Percentiles rank a stretch among this genome's conserved stretches.
phyloP scores from a whole-genome alignment of 1,140 invertebrate species.

The Orchestia grillus region DNA sequence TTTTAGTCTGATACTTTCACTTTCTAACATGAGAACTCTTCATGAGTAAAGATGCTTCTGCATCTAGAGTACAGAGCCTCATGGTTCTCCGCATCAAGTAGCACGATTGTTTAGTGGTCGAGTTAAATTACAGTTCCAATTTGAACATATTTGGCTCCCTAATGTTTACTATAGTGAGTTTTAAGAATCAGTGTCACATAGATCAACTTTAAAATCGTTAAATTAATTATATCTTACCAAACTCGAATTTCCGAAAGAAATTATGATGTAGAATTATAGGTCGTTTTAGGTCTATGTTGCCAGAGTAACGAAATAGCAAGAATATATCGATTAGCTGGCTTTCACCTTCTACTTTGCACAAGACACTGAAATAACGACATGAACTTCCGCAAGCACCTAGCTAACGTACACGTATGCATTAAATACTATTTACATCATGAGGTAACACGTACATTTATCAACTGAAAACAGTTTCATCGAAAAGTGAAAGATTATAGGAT shows the following conservation, averaged over 20 bases:
- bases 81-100: too few species aligned
- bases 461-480: neutral
- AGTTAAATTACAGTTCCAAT: neutral
- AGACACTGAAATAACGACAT: neutral
- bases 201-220: neutral
- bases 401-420: neutral
- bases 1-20: too few species aligned
- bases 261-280: neutral
- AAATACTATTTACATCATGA: neutral
- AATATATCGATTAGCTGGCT: neutral
- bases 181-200: neutral
- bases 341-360: neutral
- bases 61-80: too few species aligned
- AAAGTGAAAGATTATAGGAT: neutral
- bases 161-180: too few species aligned
- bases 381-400: neutral
- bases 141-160: too few species aligned
- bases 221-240: neutral
- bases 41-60: too few species aligned
- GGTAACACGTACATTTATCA: neutral
- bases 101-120: too few species aligned
- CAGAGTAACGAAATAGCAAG: neutral
- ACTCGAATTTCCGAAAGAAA: neutral
- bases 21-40: too few species aligned
- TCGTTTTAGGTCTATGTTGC: neutral